Percentiles rank a stretch among this genome's conserved stretches.
These are phyloP conservation scores for Mythimna ferrago DNA, from an alignment of 2,888 invertebrate species.

Conservation along the genomic window DNA sequence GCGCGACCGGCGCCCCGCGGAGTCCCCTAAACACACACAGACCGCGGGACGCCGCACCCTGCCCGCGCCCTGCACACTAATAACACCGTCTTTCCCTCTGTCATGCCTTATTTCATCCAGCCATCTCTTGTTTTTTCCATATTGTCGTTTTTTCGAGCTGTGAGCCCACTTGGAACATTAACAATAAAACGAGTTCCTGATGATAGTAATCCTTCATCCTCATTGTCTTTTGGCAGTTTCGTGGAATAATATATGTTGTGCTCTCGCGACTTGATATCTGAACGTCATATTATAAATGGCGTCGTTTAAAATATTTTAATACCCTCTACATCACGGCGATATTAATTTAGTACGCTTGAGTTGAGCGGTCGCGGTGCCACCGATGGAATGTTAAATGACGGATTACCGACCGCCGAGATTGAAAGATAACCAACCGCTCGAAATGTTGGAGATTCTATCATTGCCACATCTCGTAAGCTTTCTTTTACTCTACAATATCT, in stretches of 20 bases:
- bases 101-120: constrained; percentile 87
- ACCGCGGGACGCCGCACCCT: constrained; percentile 89
- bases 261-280: constrained; percentile 88
- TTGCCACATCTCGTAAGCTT: constrained; percentile 67
- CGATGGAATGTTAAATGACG: constrained; percentile 90
- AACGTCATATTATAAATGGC: constrained; percentile 90
- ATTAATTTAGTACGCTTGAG: constrained; percentile 90
- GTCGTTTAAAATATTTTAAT: constrained; percentile 91
- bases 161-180: constrained; percentile 83
- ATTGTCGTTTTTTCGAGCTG: constrained; percentile 81
- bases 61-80: constrained; percentile 82
- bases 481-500: constrained; percentile 59
- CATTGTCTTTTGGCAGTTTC: constrained; percentile 91
- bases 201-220: constrained; percentile 90
- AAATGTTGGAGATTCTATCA: constrained; percentile 82
- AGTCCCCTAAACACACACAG: constrained; percentile 88
- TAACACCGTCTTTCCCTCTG: constrained; percentile 88
- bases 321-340: constrained; percentile 89
- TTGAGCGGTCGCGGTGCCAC: constrained; percentile 87
- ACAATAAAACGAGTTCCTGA: constrained; percentile 88
- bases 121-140: constrained; percentile 86
- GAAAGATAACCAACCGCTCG: constrained; percentile 83
- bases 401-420: constrained; percentile 88
- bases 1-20: constrained; percentile 77
- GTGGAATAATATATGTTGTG: constrained; percentile 89